Base-by-base conservation (phyloP, 2,888 invertebrate species). In the Orchesellides sinensis region DNA sequence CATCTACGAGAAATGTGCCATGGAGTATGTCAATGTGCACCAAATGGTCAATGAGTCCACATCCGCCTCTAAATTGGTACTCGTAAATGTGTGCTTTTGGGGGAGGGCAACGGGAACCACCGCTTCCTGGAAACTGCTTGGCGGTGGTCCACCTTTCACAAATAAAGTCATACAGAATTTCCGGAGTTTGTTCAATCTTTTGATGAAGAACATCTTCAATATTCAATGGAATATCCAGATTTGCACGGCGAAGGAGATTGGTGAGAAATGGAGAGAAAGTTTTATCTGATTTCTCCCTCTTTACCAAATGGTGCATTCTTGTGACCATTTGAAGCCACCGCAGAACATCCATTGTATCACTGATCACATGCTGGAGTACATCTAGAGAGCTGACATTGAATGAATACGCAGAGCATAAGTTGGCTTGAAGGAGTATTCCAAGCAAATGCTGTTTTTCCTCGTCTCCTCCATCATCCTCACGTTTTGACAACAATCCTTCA, bases 1-100 rank as follows among this genome's bases (percentile, higher is more conserved):
- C 78, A 27, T 81, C 70, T 0, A 82, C 81, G 0, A 81, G 45
- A 40, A 84, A 81, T 25, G 32, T 25, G 5, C 81, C 81, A 0
- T 23, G 63, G n/a, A 84, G 0, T 1, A 84, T 14, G 47, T 84
- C 84, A 52, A 40, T n/a, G 10, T 5, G 40, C 1, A 40, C 40
- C 2, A 1, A 14, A n/a, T 40, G 40, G 2, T 2, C 10, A n/a
- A n/a, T n/a, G n/a, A n/a, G n/a, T 40, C n/a, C 40, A 40, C 10
- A 40, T 1, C 10, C 10, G 10, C 40, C 40, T 40, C 2, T 5
- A 8, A 2, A 2, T 14, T 40, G 2, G 10, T 40, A 40, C n/a
- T 5, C 40, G 10, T 40, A 40, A 5, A 8, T n/a, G n/a, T 40
- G 2, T 40, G 10, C n/a, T 32, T 5, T 32, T 32, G 32, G 40